These are phyloP conservation scores for Atherinosoma microstoma DNA, from an alignment of 2,797 vertebrate species.

Conservation along the genomic window DNA sequence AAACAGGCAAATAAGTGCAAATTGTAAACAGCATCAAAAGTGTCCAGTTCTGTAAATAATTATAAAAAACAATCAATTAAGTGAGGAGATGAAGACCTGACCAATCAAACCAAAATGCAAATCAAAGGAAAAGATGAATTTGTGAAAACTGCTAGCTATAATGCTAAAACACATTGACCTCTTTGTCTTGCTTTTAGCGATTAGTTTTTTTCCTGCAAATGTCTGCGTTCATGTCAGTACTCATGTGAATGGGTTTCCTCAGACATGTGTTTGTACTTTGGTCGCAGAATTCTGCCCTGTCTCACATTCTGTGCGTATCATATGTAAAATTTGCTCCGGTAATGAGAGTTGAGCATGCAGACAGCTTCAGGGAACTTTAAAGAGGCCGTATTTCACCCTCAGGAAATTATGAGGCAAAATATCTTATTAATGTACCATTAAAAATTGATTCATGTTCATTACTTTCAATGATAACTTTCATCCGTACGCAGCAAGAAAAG, in stretches of 20 bases:
- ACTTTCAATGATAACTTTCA: slow-evolving; percentile 69
- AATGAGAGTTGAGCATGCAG: slow-evolving; percentile 49
- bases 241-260: slow-evolving; percentile 5
- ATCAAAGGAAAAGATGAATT: too few relatives aligned
- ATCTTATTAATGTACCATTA: slow-evolving; percentile 79
- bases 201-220: not conserved
- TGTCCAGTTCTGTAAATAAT: too few relatives aligned
- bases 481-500: slow-evolving; percentile 55
- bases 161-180: too few relatives aligned
- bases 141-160: too few relatives aligned
- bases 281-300: not conserved
- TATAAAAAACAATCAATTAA: too few relatives aligned
- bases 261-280: not conserved
- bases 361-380: slow-evolving; percentile 50
- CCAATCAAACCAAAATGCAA: too few relatives aligned
- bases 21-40: too few relatives aligned
- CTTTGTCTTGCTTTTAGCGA: too few relatives aligned
- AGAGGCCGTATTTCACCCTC: slow-evolving; percentile 43
- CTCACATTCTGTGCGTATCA: slow-evolving; percentile 13
- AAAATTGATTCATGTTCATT: slow-evolving; percentile 78
- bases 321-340: slow-evolving; percentile 37
- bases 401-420: slow-evolving; percentile 69
- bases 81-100: too few relatives aligned
- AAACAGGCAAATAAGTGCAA: too few relatives aligned
- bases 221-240: not conserved